phyloP scores from a whole-genome alignment of 2,797 vertebrate genomes.

The Scyliorhinus canicula region DNA sequence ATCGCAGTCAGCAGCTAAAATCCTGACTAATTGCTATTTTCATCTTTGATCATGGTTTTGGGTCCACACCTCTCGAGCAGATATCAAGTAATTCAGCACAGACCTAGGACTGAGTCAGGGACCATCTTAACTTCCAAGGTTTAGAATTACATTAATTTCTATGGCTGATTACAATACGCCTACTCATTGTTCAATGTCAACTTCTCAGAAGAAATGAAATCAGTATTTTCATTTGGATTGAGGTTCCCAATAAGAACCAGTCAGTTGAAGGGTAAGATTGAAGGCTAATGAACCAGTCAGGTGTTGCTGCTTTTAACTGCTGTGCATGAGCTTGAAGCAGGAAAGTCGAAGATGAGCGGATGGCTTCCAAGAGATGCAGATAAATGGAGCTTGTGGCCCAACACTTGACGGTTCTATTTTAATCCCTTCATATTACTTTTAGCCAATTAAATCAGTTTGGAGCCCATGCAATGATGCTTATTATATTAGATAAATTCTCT shows the following conservation, averaged over 20 bases:
- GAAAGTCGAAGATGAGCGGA: background rate
- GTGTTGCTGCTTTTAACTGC: background rate
- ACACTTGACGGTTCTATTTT: background rate
- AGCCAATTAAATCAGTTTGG: background rate
- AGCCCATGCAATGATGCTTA: background rate
- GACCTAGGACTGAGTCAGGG: too few relatives aligned
- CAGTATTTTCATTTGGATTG: background rate
- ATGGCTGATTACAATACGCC: too few relatives aligned
- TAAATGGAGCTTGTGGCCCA: background rate
- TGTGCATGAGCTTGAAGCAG: background rate
- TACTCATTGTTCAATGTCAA: too few relatives aligned
- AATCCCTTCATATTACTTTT: background rate
- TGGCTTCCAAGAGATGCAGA: background rate
- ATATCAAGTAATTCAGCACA: too few relatives aligned
- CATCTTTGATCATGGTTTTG: too few relatives aligned
- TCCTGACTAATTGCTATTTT: too few relatives aligned
- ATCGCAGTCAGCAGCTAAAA: too few relatives aligned
- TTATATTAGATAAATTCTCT: background rate
- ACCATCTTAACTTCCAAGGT: too few relatives aligned
- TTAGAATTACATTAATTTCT: too few relatives aligned
- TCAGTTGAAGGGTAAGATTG: background rate
- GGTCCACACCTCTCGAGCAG: too few relatives aligned
- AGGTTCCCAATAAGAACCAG: background rate
- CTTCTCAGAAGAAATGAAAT: background rate
- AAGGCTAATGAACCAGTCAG: background rate